Evolutionary conservation across 2,888 invertebrate genomes (phyloP), one percentile per base, ranked within the genome.

Genomic region (Nemotelus nigrinus): DNA sequence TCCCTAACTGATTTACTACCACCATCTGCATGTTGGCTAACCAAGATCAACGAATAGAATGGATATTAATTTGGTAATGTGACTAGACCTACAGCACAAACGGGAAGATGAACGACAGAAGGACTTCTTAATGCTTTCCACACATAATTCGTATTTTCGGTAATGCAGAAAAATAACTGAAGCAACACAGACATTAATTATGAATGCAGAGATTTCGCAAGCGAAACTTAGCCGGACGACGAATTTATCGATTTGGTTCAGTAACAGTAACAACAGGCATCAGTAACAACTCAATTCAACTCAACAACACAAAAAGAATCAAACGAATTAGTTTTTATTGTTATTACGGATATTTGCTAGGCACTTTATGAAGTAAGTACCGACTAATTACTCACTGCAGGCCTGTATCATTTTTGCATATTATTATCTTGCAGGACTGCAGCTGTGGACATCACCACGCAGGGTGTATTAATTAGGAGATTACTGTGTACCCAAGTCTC

Each of bases 401-500:
- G 58, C 4, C 58, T 58, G 58, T 58, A n/a, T 58, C n/a, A n/a
- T n/a, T 58, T n/a, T 8, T 50, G 50, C 50, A 65, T 25, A 45
- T 65, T 10, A n/a, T 65, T 45, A 65, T 45, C 25, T 58, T 58
- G 4, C 80, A 86, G 86, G 87, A 87, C 86, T 86, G 85, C 85
- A 84, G 82, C 83, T 85, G 86, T 87, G 87, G 87, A 85, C 86
- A 87, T 87, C 86, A 84, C 86, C 87, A 85, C 86, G 87, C 87
- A 87, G 87, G 87, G 87, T 87, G 87, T 86, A 84, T 85, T 74
- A 55, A 82, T 82, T 82, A 80, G 81, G 85, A 86, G 85, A 85
- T 85, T 86, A 84, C 82, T 79, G 81, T 81, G 87, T 87, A 87
- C 87, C 87, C 87, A 85, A 85, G 84, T 86, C 86, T 86, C 86